phyloP scores from a whole-genome alignment of 2,888 invertebrate species.

The Drosophila mercatorum region DNA sequence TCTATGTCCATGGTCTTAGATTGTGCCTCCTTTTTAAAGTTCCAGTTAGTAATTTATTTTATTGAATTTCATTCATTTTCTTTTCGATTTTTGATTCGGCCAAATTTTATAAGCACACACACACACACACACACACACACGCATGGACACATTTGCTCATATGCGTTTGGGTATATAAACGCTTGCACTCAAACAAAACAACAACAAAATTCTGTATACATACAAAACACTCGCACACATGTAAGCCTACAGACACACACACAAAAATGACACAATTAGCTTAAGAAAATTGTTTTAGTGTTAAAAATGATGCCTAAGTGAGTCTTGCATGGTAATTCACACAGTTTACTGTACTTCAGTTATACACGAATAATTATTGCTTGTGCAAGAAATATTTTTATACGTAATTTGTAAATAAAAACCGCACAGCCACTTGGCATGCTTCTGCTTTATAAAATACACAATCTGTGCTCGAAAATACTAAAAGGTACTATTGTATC shows the following conservation, averaged over 20 bases:
- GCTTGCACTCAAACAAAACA: slow-evolving; percentile 50
- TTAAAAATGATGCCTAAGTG: background rate
- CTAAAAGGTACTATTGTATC: slow-evolving; percentile 23
- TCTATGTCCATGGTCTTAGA: slow-evolving; percentile 2
- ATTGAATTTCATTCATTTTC: background rate
- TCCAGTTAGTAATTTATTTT: background rate
- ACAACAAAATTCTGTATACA: slow-evolving; percentile 58
- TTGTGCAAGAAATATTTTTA: background rate
- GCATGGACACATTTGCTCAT: background rate
- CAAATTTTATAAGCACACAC: slow-evolving; percentile 1
- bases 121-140: background rate
- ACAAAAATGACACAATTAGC: slow-evolving; percentile 34
- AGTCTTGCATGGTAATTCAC: background rate
- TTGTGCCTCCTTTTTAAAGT: background rate
- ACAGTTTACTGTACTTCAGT: background rate
- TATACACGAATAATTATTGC: background rate
- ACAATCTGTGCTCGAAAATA: slow-evolving; percentile 32
- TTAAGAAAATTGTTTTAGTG: slow-evolving; percentile 13
- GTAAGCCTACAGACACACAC: slow-evolving; percentile 7
- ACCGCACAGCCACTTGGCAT: slow-evolving; percentile 51
- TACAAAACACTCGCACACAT: slow-evolving; percentile 35
- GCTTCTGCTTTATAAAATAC: slow-evolving; percentile 35
- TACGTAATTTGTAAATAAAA: slow-evolving; percentile 33
- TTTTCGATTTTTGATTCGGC: too few relatives aligned
- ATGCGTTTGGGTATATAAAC: slow-evolving; percentile 38